phyloP scores from a whole-genome alignment of 2,797 vertebrate species.

The Synanceia verrucosa region DNA sequence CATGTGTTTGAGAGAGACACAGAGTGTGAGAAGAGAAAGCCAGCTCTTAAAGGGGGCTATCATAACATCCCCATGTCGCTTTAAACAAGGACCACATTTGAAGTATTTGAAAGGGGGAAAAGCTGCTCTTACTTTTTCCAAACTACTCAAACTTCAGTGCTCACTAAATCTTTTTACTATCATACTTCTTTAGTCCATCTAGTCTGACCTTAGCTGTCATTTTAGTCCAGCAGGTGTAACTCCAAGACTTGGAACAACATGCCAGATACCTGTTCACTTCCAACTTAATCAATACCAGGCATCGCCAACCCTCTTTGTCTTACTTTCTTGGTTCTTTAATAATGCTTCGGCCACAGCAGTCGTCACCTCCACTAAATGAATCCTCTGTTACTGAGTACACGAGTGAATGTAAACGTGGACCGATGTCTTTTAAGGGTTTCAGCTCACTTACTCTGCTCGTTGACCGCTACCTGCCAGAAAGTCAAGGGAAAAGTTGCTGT shows the following conservation, averaged over 20 bases:
- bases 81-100: slow-evolving; percentile 21
- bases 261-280: neutral
- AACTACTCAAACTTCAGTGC: neutral
- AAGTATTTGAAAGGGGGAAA: slow-evolving; percentile 23
- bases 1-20: slow-evolving; percentile 29
- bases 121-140: neutral
- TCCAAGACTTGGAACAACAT: neutral
- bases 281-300: neutral
- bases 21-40: slow-evolving; percentile 32
- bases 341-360: no score
- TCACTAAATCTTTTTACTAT: neutral
- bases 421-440: no score
- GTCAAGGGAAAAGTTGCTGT: no score
- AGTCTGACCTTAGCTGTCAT: neutral
- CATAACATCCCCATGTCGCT: slow-evolving; percentile 46
- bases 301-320: no score
- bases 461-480: no score
- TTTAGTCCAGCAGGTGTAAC: neutral
- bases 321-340: no score
- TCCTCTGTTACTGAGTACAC: no score
- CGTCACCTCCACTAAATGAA: no score
- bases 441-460: no score
- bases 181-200: neutral
- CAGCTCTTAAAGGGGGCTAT: slow-evolving; percentile 50
- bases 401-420: no score